Evolutionary conservation across 2,113 vertebrate genomes (phyloP), one percentile per base, ranked within the genome.

Genomic region (Morone saxatilis): DNA sequence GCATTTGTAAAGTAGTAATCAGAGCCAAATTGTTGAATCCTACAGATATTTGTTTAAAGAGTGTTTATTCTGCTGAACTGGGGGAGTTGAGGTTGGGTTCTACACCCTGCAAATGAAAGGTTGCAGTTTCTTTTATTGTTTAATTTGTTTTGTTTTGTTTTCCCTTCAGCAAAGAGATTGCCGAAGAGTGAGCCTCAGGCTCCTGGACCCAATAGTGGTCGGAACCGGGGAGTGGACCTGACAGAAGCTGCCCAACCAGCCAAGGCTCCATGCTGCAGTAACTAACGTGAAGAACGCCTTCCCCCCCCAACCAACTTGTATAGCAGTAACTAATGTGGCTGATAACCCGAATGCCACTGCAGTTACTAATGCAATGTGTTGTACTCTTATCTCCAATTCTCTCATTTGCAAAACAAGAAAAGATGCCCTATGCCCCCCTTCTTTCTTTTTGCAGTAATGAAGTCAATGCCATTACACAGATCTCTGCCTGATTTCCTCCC

Each of bases 101-200:
- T 59, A 6, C 14, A 25, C 38, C 31, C 11, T 57, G 16, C 19
- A 67, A 36, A 38, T 31, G 0, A 41, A 38, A 54, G 31, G 1
- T 60, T 53, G 1, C 7, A 7, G 5, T 71, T 62, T 47, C 7
- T 48, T 56, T 72, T 11, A 3, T 31, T 62, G 14, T 78, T 40
- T 31, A 2, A 1, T 63, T 79, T n/a, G 38, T 0, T 65, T 70
- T 59, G 1, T 1, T 72, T 71, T 40, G 1, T 57, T 71, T 7
- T 2, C 6, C 14, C 45, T 75, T 7, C 75, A 96, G 96, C 98
- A 81, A 99, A 99, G 95, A 97, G 96, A 93, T 95, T 99, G 96
- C 98, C 98, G 22, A 99, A 99, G 95, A 99, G 94, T 56, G 98
- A 99, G 94, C 97, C 97, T 84, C 97, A 98, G 94, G 96, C 95